These are phyloP conservation scores for Brachyptera putata DNA, from an alignment of 2,888 invertebrate species.

Conservation along the genomic window DNA sequence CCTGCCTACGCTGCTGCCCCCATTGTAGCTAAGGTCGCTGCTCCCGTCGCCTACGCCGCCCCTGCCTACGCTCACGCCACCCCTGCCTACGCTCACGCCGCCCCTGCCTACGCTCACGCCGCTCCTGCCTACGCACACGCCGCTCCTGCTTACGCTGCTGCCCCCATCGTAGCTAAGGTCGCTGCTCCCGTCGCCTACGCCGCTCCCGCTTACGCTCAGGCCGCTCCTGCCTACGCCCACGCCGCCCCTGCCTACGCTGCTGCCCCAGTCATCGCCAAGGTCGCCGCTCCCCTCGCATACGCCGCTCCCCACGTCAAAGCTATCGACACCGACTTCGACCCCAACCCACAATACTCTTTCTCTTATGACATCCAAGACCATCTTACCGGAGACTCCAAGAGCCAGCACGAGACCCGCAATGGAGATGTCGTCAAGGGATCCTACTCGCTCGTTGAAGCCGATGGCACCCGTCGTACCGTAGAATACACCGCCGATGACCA, in stretches of 20 bases:
- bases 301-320: conserved; percentile 33
- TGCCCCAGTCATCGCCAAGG: conserved; percentile 34
- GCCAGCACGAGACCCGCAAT: conserved; percentile 51
- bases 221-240: conserved; percentile 26
- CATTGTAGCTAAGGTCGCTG: conserved; percentile 22
- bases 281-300: conserved; percentile 32
- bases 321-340: conserved; percentile 44
- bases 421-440: conserved; percentile 54
- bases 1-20: conserved; percentile 36
- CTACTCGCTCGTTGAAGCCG: conserved; percentile 53
- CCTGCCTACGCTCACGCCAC: conserved; percentile 35
- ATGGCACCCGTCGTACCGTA: conserved; percentile 53
- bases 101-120: conserved; percentile 35
- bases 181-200: conserved; percentile 26
- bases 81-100: conserved; percentile 28
- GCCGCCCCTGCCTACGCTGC: conserved; percentile 32
- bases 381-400: conserved; percentile 53
- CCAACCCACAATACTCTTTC: conserved; percentile 54
- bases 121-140: conserved; percentile 31
- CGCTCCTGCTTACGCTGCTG: conserved; percentile 41
- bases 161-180: conserved; percentile 26
- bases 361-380: conserved; percentile 53
- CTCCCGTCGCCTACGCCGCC: conserved; percentile 19
- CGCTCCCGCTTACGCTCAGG: conserved; percentile 22
- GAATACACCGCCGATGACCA: conserved; percentile 56